phyloP scores from a whole-genome alignment of 1,140 invertebrate species.

The Drosophila melanica region DNA sequence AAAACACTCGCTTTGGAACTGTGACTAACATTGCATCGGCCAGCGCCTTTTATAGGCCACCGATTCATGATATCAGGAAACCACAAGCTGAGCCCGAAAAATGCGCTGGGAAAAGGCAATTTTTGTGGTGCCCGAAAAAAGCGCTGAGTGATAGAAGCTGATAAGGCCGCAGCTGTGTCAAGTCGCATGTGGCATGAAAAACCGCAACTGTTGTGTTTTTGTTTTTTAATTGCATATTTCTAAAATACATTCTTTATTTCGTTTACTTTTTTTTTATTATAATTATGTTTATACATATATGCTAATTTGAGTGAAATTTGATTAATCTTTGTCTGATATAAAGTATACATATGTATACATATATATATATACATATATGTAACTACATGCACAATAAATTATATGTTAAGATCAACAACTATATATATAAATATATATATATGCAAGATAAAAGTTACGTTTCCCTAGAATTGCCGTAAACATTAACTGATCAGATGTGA shows the following conservation, averaged over 20 bases:
- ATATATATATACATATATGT: conserved; percentile 25
- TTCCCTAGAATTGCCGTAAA: conserved; percentile 14
- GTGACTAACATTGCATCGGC: background rate
- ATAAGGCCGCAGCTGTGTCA: conserved; percentile 33
- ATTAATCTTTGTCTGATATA: conserved; percentile 50
- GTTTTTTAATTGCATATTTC: conserved; percentile 60
- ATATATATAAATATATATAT: conserved; percentile 11
- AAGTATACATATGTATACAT: conserved; percentile 34
- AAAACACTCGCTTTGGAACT: conserved; percentile 24
- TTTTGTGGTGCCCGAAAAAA: background rate
- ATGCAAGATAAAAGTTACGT: conserved; percentile 9
- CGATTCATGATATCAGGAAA: conserved; percentile 85
- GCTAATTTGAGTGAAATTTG: conserved; percentile 73
- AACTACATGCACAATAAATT: conserved; percentile 53
- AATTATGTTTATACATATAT: conserved; percentile 54
- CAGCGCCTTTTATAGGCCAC: conserved; percentile 33
- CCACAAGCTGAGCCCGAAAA: too few relatives aligned
- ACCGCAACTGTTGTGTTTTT: conserved; percentile 22
- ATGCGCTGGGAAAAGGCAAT: conserved; percentile 11
- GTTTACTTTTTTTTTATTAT: conserved; percentile 40
- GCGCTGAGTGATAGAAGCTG: background rate
- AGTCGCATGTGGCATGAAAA: conserved; percentile 7
- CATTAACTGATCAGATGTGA: background rate
- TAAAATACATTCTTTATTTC: conserved; percentile 75
- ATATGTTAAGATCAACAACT: conserved; percentile 24